These are phyloP conservation scores for Lagocephalus sceleratus DNA, from an alignment of 2,797 vertebrate genomes.

Conservation along the genomic window DNA sequence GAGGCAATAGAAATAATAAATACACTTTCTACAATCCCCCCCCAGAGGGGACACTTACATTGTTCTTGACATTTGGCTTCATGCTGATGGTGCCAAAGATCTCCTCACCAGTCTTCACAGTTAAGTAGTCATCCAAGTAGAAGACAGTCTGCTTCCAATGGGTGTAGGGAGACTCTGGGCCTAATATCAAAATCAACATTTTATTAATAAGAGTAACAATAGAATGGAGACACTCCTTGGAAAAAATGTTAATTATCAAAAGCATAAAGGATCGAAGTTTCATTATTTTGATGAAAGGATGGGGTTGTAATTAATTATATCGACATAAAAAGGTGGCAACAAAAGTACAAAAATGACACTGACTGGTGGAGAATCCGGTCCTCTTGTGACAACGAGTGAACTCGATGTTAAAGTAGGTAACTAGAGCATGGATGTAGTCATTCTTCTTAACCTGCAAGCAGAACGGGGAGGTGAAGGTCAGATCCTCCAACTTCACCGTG, in stretches of 20 bases:
- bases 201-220: too few species aligned
- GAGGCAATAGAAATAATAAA: too few species aligned
- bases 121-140: conserved; percentile 93
- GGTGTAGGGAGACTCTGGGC: conserved; percentile 92
- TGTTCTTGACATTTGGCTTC: conserved; percentile 94
- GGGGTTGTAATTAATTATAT: too few species aligned
- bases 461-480: conserved; percentile 92
- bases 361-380: conserved; percentile 92
- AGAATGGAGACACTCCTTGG: too few species aligned
- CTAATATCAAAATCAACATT: conserved; percentile 50
- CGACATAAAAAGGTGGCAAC: too few species aligned
- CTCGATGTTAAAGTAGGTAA: conserved; percentile 96
- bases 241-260: too few species aligned
- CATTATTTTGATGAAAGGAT: too few species aligned
- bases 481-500: conserved; percentile 90
- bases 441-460: conserved; percentile 95
- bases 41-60: conserved; percentile 77
- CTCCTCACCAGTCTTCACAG: conserved; percentile 91
- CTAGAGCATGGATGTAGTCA: conserved; percentile 91
- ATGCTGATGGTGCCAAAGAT: conserved; percentile 93
- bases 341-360: conserved; percentile 28
- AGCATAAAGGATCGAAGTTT: too few species aligned
- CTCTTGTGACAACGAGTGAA: conserved; percentile 94
- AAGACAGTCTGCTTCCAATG: conserved; percentile 98
- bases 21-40: too few species aligned